Conservation (phyloP, 1,140 invertebrate species). For the Onthophagus taurus region DNA sequence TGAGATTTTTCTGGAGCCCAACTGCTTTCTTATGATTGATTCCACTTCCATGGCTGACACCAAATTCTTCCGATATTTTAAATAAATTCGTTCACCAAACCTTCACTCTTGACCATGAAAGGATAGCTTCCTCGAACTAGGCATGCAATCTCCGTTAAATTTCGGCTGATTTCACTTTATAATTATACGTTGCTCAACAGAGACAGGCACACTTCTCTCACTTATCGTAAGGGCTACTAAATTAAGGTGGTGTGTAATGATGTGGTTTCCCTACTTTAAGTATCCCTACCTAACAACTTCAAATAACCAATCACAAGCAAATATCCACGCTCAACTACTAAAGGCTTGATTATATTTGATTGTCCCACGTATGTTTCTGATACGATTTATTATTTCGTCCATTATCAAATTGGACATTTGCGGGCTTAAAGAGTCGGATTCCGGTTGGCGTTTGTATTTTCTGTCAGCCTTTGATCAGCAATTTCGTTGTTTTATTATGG, state of each 20-base stretch:
- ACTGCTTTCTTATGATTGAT: slow-evolving; percentile 5
- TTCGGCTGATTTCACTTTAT: slow-evolving; percentile 1
- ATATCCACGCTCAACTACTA: slow-evolving; percentile 1
- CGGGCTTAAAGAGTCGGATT: no score
- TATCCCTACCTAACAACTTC: slow-evolving; percentile 5
- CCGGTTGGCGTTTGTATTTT: no score
- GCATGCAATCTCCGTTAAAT: slow-evolving; percentile 4
- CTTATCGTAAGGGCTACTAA: neutral
- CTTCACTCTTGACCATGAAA: neutral
- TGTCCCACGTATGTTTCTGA: neutral
- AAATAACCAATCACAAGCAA: slow-evolving; percentile 2
- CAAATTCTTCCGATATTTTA: slow-evolving; percentile 3
- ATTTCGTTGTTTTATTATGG: no score
- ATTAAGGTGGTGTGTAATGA: neutral
- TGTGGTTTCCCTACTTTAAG: slow-evolving; percentile 1
- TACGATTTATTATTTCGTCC: slow-evolving; percentile 14
- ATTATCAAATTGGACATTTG: neutral
- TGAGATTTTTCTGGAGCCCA: slow-evolving; percentile 6
- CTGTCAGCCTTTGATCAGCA: no score
- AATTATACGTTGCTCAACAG: slow-evolving; percentile 5
- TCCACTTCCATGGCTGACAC: slow-evolving; percentile 3
- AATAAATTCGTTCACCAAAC: slow-evolving; percentile 1
- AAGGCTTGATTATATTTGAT: slow-evolving; percentile 5
- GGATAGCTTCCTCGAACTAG: neutral
- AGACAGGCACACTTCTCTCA: slow-evolving; percentile 4